Percentiles rank a stretch among this genome's conserved stretches.
phyloP scores from a whole-genome alignment of 2,888 invertebrate genomes.

The Erebia palarica region DNA sequence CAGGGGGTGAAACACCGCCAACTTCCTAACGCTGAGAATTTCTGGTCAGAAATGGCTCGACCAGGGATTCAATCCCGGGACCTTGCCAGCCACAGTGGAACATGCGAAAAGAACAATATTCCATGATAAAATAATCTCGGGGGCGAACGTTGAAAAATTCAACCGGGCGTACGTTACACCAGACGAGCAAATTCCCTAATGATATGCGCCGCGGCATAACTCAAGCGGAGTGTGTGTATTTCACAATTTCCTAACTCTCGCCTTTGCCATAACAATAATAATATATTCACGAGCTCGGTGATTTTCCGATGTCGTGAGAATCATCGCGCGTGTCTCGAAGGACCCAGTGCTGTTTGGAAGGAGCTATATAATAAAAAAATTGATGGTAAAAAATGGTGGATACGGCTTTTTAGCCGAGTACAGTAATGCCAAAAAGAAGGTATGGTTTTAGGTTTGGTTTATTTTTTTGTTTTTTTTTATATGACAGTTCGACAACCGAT shows the following conservation, averaged over 20 bases:
- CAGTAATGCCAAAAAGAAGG: no score
- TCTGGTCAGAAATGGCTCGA: no score
- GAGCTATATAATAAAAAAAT: neutral
- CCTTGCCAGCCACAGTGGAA: no score
- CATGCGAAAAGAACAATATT: slow-evolving; percentile 41
- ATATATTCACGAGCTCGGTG: slow-evolving; percentile 78
- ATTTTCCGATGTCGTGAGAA: slow-evolving; percentile 51
- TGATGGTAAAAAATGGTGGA: neutral
- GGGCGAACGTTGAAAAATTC: slow-evolving; percentile 61
- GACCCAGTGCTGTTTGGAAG: neutral
- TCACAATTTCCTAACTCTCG: slow-evolving; percentile 73
- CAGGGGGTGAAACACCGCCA: no score
- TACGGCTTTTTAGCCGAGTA: no score
- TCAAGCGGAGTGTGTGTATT: slow-evolving; percentile 59
- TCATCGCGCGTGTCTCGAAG: slow-evolving; percentile 32
- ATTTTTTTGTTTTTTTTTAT: no score
- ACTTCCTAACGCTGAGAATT: no score
- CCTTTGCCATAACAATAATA: slow-evolving; percentile 79
- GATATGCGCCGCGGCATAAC: slow-evolving; percentile 45
- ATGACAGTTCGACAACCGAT: no score
- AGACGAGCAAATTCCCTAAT: slow-evolving; percentile 64
- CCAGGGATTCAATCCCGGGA: no score
- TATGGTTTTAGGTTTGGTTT: no score
- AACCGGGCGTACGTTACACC: slow-evolving; percentile 42
- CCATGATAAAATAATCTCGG: slow-evolving; percentile 43